Base-by-base conservation (phyloP, 2,888 invertebrate species). In the Julus scanicus region DNA sequence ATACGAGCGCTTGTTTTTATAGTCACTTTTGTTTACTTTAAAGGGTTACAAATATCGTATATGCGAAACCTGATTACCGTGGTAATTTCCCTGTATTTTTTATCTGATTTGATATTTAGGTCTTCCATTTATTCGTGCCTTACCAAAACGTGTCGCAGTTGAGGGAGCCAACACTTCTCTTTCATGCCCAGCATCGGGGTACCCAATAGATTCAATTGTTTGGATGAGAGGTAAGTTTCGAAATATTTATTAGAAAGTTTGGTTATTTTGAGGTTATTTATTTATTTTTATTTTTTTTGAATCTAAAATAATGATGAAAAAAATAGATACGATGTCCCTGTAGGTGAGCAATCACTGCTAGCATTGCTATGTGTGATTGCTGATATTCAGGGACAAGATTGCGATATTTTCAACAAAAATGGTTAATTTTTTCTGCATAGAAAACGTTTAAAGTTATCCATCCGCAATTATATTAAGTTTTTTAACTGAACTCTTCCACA, bases 151-250 rank as follows among this genome's bases (percentile, higher is more conserved):
- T 90, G 96, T 96, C 44, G 96, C 96, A 6, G 96, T 96, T 15
- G 96, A 96, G 11, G 96, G 96, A 86, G 95, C 96, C 92, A 94
- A 94, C 89, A 93, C 96, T 90, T 94, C 94, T 88, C 93, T 96
- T 89, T 95, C 95, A 92, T 96, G 96, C 92, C 96, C 96, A 37
- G 96, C 96, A 48, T 95, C 96, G 37, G 96, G 96, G 39, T 96
- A 95, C 92, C 96, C 96, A 40, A 95, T 96, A 90, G 95, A 95
- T 91, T 95, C 95, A 91, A 95, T 96, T 91, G 95, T 95, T 89
- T 96, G 96, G 96, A 95, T 95, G 91, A 94, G 95, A 91, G 94
- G 94, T 94, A 91, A 91, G 90, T 29, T 37, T 15, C 84, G 13
- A 3, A 4, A 37, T 9, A 39, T n/a, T 20, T 53, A 15, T 53